Base-by-base conservation (phyloP, 2,797 vertebrate genomes). In the Tokudaia muenninki region DNA sequence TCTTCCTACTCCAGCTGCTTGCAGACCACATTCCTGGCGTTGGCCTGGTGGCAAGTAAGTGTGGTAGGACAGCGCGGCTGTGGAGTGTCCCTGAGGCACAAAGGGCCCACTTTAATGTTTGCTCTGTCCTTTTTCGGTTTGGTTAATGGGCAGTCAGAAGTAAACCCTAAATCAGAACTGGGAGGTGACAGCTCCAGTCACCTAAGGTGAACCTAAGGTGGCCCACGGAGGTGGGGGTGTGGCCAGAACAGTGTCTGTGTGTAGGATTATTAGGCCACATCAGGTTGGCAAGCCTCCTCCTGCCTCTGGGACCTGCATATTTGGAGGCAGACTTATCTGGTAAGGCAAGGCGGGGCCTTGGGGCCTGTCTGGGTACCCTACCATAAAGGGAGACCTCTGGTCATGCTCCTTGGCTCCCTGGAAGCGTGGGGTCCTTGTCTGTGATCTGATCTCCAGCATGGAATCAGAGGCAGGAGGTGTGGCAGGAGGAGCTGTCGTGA, bases 31-130 rank as follows among this genome's bases (percentile, higher is more conserved):
- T 99, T 82, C 99, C 99, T 14, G 99, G 99, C 63, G 94, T 99
- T 1, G 99, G 99, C 55, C 98, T 99, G 1, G 95, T 99, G n/a
- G 99, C 99, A 9, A 99, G 99, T 99, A 99, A 99, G 99, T 98
- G 57, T 16, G 21, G 17, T 0, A 0, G 41, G 13, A 34, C 6
- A 0, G 0, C 16, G 75, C 47, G 55, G 31, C 17, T 11, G 0
- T 3, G 1, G 3, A 17, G 31, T 47, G 26, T 24, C 13, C 0
- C 0, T 44, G 12, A 16, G 24, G 0, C 5, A 29, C 0, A 8
- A 1, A 0, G 26, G 82, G 16, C 86, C 79, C 1, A 0, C 17
- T 57, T 37, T n/a, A 70, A 57, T 75, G 41, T 61, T 13, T 75
- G 47, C 50, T 95, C 50, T 92, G 29, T 81, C n/a, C 90, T 19